Conservation (phyloP, 2,113 vertebrate genomes). For the Triplophysa dalaica region DNA sequence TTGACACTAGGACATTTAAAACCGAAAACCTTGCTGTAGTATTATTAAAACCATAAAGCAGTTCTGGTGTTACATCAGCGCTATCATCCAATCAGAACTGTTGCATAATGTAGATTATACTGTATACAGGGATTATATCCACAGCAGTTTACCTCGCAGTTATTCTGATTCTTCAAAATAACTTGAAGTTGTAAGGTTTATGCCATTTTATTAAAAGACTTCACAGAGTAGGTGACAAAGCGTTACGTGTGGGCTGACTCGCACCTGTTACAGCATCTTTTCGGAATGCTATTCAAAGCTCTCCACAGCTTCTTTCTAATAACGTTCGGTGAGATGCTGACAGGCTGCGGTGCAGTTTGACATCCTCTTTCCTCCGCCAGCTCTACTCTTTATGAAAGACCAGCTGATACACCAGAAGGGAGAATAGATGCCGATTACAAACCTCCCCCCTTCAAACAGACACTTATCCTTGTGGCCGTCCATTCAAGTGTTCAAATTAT, state of each 20-base stretch:
- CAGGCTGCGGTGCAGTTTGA: constrained; percentile 15
- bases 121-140: background rate
- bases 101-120: background rate
- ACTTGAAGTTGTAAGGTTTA: background rate
- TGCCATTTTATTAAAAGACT: background rate
- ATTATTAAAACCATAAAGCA: no score
- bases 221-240: constrained; percentile 11
- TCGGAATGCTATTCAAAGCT: constrained; percentile 40
- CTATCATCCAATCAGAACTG: no score
- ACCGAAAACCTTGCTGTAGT: no score
- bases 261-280: constrained; percentile 13
- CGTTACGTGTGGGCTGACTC: background rate
- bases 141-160: background rate
- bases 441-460: background rate
- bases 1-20: no score
- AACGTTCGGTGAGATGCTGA: constrained; percentile 28
- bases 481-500: background rate
- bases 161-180: no score
- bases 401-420: constrained; percentile 25
- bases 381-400: constrained; percentile 42
- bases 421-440: background rate
- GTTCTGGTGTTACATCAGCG: no score
- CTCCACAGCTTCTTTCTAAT: constrained; percentile 22
- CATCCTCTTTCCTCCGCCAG: background rate
- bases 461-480: constrained; percentile 14